These are phyloP conservation scores for Scaptomyza flava DNA, from an alignment of 2,888 invertebrate genomes.

Conservation along the genomic window DNA sequence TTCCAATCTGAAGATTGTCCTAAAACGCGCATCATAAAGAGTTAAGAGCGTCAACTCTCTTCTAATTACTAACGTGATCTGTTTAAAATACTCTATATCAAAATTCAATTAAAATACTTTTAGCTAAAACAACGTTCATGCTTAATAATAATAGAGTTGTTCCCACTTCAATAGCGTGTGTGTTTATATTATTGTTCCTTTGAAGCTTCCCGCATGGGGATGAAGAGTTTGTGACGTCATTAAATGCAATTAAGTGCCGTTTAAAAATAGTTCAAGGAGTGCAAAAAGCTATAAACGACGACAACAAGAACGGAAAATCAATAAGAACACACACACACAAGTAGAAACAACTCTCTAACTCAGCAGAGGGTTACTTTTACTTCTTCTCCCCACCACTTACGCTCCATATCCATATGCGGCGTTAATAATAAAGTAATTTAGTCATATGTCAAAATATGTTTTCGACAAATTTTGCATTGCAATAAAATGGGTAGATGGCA, in stretches of 20 bases:
- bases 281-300: slow-evolving; percentile 11
- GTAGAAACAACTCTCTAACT: slow-evolving; percentile 14
- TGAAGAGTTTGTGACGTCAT: slow-evolving; percentile 40
- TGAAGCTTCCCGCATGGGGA: slow-evolving; percentile 3
- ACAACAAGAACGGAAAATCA: slow-evolving; percentile 50
- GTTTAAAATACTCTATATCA: not conserved
- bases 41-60: not conserved
- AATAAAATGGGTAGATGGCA: slow-evolving; percentile 22
- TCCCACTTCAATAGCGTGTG: slow-evolving; percentile 23
- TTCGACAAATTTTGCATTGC: slow-evolving; percentile 36
- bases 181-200: not conserved
- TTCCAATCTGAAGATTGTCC: slow-evolving; percentile 16
- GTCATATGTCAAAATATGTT: slow-evolving; percentile 44
- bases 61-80: slow-evolving; percentile 14
- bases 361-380: not conserved
- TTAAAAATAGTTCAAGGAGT: slow-evolving; percentile 58
- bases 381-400: not conserved
- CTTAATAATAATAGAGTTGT: slow-evolving; percentile 15
- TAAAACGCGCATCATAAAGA: not conserved
- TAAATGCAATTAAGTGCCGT: slow-evolving; percentile 29
- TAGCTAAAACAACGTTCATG: slow-evolving; percentile 11
- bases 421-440: slow-evolving; percentile 48
- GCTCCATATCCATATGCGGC: not conserved
- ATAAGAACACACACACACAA: slow-evolving; percentile 30
- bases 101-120: slow-evolving; percentile 7